Evolutionary conservation across 1,140 invertebrate species (phyloP), one percentile per base, ranked within the genome.

Genomic region (Drosophila subpulchrella): DNA sequence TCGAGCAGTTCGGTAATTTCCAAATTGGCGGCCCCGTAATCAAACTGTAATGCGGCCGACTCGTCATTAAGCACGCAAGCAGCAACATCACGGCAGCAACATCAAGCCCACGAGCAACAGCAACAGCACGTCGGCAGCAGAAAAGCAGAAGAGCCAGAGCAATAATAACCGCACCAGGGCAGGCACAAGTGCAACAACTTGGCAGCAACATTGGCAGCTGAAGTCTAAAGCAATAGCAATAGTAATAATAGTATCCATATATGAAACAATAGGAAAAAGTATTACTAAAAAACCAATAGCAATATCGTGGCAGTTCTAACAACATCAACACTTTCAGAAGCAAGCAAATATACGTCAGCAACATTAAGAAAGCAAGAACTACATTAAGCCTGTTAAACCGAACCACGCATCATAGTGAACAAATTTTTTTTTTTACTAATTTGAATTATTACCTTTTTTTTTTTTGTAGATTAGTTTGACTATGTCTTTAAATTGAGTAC

Each of bases 1-100:
- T 85, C 80, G 78, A 85, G 78, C 78, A 86, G 78, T 88, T 88
- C 73, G 83, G 83, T 86, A 82, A 86, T 86, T 86, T 82, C 66
- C 78, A 86, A 82, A 88, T 86, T 88, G 75, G 41, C 70, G 61
- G 61, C 83, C 48, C 74, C 56, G 72, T 86, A 86, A 86, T 86
- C 83, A 86, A 71, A 86, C 78, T 82, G 83, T 86, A 88, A 86
- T 86, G 75, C 83, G 83, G 83, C 78, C 83, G 82, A 78, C 58
- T 86, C 67, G 59, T 50, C 71, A 72, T 76, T 82, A 81, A 79
- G 83, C 82, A 86, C 82, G 82, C 83, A 81, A 86, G 70, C 81
- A 83, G 44, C 53, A 68, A 50, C 32, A 81, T 46, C 67, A 80
- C 57, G 75, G 68, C 73, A 71, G 32, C 65, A 71, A 72, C 63